Evolutionary conservation across 2,113 vertebrate species (phyloP), one percentile per base, ranked within the genome.

Genomic region (Aythya baeri): DNA sequence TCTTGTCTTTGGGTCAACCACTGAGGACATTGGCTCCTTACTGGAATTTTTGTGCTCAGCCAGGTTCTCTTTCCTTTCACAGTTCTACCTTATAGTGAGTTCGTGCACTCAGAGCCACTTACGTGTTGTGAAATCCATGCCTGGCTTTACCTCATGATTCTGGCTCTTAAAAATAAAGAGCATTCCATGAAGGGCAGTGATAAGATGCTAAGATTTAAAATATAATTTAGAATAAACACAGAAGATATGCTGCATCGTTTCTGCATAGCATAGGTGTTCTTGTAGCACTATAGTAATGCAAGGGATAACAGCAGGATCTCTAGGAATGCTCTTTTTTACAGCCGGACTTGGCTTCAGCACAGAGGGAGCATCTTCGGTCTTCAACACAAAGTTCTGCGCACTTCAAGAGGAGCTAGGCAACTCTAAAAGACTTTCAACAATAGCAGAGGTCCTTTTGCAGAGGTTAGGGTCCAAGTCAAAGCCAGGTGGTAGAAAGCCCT

Each of bases 171-270:
- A 72, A 93, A 7, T 78, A 52, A 73, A 90, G 55, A 91, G 18
- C 62, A 68, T 95, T 94, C 70, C 81, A 18, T 57, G 34, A 75
- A 87, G 58, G 73, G 62, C 36, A 54, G 38, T 84, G 83, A 84
- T 96, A 91, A 91, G 54, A 89, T 7, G 26, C 50, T 43, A 71
- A 85, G 55, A 68, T 93, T 68, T 91, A 83, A 95, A 89, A 94
- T 67, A 71, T 80, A 76, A 83, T 75, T 54, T 84, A 66, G 66
- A 88, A 44, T 70, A 93, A 84, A 92, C 29, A 88, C 17, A 61
- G 32, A 81, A 91, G 76, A 74, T 68, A 84, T 4, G 23, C n/a
- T 68, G 15, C 7, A 10, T 81, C 89, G 38, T 84, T 95, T 72
- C 70, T 93, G 50, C 78, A 34, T 78, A 66, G 88, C 52, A 73